Percentiles rank a stretch among this genome's conserved stretches.
Evolutionary conservation across 2,888 invertebrate genomes (phyloP).

Genomic region (Metellina segmentata): DNA sequence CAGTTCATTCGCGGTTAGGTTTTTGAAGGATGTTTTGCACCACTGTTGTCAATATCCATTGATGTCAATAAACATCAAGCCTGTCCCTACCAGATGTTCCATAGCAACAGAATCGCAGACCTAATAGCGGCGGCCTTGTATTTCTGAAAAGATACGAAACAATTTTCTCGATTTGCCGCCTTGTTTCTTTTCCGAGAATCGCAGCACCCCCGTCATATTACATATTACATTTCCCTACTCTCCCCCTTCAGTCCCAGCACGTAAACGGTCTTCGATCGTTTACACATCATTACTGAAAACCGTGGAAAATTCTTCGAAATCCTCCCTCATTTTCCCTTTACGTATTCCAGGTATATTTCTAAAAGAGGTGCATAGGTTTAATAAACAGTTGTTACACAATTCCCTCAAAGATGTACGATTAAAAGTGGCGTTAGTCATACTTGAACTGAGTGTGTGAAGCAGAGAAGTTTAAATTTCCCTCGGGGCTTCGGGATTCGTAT

Average conservation of each 20-base stretch:
- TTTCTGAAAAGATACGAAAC: too few relatives aligned
- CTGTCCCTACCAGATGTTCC: too few relatives aligned
- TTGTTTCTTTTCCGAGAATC: background rate
- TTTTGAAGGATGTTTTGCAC: too few relatives aligned
- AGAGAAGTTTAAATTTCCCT: background rate
- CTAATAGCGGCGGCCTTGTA: too few relatives aligned
- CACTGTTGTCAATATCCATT: too few relatives aligned
- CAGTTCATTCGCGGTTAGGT: too few relatives aligned
- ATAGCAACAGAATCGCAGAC: too few relatives aligned
- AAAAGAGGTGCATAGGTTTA: background rate
- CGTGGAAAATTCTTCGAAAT: background rate
- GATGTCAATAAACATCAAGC: too few relatives aligned
- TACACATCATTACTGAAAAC: background rate
- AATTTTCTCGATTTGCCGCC: too few relatives aligned
- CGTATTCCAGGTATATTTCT: background rate
- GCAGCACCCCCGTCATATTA: background rate
- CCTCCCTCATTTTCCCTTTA: background rate
- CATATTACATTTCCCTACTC: background rate
- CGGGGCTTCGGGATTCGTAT: background rate
- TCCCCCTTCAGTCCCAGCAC: background rate
- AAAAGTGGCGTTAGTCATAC: background rate
- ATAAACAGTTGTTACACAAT: background rate
- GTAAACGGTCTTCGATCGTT: background rate
- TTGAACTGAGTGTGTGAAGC: background rate
- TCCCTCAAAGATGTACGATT: background rate